Evolutionary conservation across 2,888 invertebrate genomes (phyloP).

Genomic region (Andrena praecox): DNA sequence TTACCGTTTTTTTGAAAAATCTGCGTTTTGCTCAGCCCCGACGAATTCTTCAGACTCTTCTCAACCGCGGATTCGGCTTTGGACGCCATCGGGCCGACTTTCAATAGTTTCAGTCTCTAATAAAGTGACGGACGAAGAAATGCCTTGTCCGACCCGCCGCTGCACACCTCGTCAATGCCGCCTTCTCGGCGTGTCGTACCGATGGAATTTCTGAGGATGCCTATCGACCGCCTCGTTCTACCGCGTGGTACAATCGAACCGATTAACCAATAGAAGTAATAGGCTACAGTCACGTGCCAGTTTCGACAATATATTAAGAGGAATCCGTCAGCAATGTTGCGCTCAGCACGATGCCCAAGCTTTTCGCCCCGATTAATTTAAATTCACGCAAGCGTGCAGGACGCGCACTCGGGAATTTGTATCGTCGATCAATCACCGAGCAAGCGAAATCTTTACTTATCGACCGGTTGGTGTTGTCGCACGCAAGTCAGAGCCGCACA

Average conservation of each 20-base stretch:
- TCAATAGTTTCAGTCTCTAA: not conserved
- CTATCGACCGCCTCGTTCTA: constrained; percentile 65
- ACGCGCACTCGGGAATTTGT: not conserved
- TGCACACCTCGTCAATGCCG: constrained; percentile 43
- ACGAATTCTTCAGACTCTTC: constrained; percentile 47
- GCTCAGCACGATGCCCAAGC: not conserved
- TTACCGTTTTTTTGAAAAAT: constrained; percentile 67
- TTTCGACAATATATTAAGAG: constrained; percentile 55
- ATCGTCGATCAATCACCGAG: constrained; percentile 4
- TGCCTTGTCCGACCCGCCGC: constrained; percentile 51
- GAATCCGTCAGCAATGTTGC: constrained; percentile 51
- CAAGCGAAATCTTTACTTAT: not conserved
- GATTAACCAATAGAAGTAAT: constrained; percentile 72
- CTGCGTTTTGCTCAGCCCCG: constrained; percentile 64
- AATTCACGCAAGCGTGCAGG: not conserved
- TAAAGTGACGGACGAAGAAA: constrained; percentile 12
- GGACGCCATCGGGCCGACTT: constrained; percentile 34
- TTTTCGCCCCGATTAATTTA: not conserved
- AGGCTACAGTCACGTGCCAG: constrained; percentile 72
- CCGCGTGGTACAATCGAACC: constrained; percentile 57
- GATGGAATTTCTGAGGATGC: constrained; percentile 65
- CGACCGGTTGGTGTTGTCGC: not conserved
- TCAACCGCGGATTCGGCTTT: constrained; percentile 27
- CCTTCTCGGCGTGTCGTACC: constrained; percentile 28
- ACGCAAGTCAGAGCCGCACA: not conserved